Base-by-base conservation (phyloP, 2,888 invertebrate genomes). In the Drosophila testacea region DNA sequence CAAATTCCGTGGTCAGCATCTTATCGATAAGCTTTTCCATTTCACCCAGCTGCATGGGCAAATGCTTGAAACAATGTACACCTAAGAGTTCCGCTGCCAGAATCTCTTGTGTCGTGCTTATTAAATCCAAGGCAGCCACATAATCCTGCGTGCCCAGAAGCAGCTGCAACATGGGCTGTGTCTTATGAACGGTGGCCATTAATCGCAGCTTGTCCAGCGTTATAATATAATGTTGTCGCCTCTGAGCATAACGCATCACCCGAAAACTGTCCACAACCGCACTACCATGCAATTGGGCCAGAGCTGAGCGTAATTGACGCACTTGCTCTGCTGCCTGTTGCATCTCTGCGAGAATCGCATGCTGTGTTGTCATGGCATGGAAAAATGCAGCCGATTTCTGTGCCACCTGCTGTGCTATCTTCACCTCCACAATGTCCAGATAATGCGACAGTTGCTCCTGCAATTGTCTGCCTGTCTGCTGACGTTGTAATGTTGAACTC, bases 341-440 rank as follows among this genome's bases (percentile, higher is more conserved):
- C 94, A 99, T 96, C 91, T 99, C 97, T 81, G 98, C 98, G 95
- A 99, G 97, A 54, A 99, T 96, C 32, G 97, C 96, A 91, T 99
- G 98, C 93, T 99, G 99, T 6, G 99, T 99, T 60, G 98, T 96
- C 97, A 99, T 99, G 0, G 99, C 99, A 92, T 98, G 97, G 91
- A 99, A 99, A 93, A 99, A 99, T 16, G 98, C 98, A 83, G 97
- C 97, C 9, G 98, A 98, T 91, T 98, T 98, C 87, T 96, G 96
- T 32, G 98, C 97, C 36, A 92, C 92, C 34, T 92, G 92, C 54
- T 91, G 89, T 0, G 92, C 91, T 5, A 92, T 92, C 46, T 88
- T 90, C 36, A 92, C 92, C 93, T 99, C 99, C 50, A 99, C 97
- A 67, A 97, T 95, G 93, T 99, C 99, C 89, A 99, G 94, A 92